A percentile compares a stretch with the other conserved stretches of the same genome.
Conservation (phyloP, 1,140 invertebrate species). For the Portunus trituberculatus region DNA sequence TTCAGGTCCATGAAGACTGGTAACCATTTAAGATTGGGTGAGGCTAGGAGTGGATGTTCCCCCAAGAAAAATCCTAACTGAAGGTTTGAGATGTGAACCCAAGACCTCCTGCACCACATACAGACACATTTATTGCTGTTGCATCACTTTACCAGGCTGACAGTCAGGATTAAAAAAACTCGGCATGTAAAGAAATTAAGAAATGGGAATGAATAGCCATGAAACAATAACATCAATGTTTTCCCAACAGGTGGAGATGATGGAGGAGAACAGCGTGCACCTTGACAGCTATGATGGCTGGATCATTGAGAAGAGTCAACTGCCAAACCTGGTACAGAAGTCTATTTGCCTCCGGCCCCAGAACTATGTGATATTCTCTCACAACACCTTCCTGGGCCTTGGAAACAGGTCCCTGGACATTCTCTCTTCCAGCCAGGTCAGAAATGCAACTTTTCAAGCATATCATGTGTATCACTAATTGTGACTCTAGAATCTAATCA, state of each 20-base stretch:
- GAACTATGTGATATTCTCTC: constrained; percentile 45
- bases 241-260: constrained; percentile 21
- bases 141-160: no score
- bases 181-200: no score
- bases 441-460: background rate
- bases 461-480: background rate
- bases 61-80: no score
- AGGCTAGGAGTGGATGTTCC: no score
- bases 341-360: constrained; percentile 53
- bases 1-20: no score
- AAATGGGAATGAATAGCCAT: background rate
- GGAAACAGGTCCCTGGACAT: constrained; percentile 63
- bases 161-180: background rate
- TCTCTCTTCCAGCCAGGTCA: constrained; percentile 57
- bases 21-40: no score
- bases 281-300: constrained; percentile 56
- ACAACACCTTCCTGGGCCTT: constrained; percentile 33
- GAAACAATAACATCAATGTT: background rate
- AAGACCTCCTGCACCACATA: no score
- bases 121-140: no score
- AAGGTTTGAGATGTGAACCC: no score
- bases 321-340: background rate
- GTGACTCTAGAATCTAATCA: background rate
- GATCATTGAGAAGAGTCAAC: constrained; percentile 36
- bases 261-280: constrained; percentile 57